Percentiles rank a stretch among this genome's conserved stretches.
Evolutionary conservation across 2,888 invertebrate genomes (phyloP).

Genomic region (Plebejus anna): DNA sequence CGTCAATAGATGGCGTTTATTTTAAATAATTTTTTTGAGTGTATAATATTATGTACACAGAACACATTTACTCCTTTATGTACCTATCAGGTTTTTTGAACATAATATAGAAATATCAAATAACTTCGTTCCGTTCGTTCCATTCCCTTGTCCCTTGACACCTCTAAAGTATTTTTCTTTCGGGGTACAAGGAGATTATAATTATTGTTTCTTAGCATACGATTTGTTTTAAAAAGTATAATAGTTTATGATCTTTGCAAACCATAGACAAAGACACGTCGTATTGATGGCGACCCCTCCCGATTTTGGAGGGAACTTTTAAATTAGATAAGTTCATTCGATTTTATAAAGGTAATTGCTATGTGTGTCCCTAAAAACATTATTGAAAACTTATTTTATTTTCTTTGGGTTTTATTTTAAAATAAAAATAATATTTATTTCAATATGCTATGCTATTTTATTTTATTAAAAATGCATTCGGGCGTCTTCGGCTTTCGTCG

Average conservation of each 20-base stretch:
- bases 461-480: constrained; percentile 47
- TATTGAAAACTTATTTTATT: not conserved
- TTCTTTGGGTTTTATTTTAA: not conserved
- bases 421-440: constrained; percentile 29
- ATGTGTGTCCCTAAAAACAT: not conserved
- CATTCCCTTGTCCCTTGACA: no score
- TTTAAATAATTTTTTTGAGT: no score
- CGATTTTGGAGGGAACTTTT: constrained; percentile 65
- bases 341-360: not conserved
- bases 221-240: constrained; percentile 33
- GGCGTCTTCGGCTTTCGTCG: constrained; percentile 57
- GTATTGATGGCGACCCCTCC: constrained; percentile 75
- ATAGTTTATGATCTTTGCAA: constrained; percentile 51
- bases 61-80: no score
- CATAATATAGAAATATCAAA: no score
- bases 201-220: not conserved
- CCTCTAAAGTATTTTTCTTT: no score
- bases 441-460: constrained; percentile 25
- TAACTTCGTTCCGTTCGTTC: no score
- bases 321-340: constrained; percentile 42
- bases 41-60: no score
- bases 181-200: not conserved
- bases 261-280: constrained; percentile 69
- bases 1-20: no score
- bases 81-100: no score